Percentiles rank a stretch among this genome's conserved stretches.
These are phyloP conservation scores for Penaeus vannamei DNA, from an alignment of 1,140 invertebrate species.

Conservation along the genomic window DNA sequence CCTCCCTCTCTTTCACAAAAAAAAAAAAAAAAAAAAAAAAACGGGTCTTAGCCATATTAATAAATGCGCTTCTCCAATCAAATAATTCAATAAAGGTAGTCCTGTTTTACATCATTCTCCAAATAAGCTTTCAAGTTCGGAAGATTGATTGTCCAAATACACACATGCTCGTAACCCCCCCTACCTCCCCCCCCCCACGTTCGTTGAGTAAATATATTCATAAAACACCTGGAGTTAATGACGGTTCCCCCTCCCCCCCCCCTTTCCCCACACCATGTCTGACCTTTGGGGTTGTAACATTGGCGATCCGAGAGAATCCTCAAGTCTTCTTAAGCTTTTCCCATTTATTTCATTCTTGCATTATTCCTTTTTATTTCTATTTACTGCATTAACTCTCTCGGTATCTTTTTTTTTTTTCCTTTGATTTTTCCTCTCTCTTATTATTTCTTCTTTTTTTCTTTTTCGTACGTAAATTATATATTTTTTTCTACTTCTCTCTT, in stretches of 20 bases:
- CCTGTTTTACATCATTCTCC: slow-evolving; percentile 26
- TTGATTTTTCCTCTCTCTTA: too few species aligned
- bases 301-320: too few species aligned
- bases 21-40: not conserved
- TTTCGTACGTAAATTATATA: too few species aligned
- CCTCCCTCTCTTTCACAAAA: too few species aligned
- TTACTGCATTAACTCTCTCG: too few species aligned
- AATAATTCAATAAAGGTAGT: slow-evolving; percentile 11
- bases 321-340: not conserved
- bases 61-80: slow-evolving; percentile 17
- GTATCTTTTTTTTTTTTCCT: too few species aligned
- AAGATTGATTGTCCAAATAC: slow-evolving; percentile 13
- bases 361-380: not conserved
- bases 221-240: slow-evolving; percentile 18
- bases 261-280: not conserved
- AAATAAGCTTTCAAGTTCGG: slow-evolving; percentile 21
- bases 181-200: not conserved
- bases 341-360: not conserved
- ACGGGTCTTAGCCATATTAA: not conserved
- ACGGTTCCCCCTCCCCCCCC: not conserved
- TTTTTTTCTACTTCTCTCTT: too few species aligned
- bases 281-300: not conserved
- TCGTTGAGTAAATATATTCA: slow-evolving; percentile 26
- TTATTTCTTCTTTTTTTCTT: too few species aligned
- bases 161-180: slow-evolving; percentile 1